A percentile compares a stretch with the other conserved stretches of the same genome.
Evolutionary conservation across 2,797 vertebrate species (phyloP).

Genomic region (Manis crassicaudata): DNA sequence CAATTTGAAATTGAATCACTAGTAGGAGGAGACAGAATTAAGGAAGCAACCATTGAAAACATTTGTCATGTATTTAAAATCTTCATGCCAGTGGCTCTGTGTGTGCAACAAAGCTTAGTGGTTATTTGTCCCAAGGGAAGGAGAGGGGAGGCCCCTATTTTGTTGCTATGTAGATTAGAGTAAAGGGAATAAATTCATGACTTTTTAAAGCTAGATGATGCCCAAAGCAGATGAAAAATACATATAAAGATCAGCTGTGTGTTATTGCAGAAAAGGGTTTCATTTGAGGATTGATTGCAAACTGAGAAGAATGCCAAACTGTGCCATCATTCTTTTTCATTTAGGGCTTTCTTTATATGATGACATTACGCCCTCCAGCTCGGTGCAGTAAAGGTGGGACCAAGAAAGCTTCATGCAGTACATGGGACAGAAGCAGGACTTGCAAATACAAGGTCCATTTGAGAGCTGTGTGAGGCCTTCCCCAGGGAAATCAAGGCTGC

Average conservation of each 20-base stretch:
- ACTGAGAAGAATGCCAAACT: background rate
- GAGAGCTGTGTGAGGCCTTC: background rate
- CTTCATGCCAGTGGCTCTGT: background rate
- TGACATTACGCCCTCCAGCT: background rate
- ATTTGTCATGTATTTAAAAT: background rate
- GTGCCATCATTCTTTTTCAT: background rate
- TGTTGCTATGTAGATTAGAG: background rate
- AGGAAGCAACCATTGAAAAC: background rate
- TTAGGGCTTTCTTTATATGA: background rate
- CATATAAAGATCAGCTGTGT: background rate
- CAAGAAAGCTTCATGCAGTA: background rate
- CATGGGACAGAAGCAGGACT: background rate
- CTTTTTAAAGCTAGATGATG: background rate
- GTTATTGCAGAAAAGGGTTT: background rate
- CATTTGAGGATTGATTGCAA: background rate
- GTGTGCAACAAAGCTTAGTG: background rate
- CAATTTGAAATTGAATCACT: background rate
- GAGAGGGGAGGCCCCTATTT: background rate
- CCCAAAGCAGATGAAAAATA: slow-evolving; percentile 9
- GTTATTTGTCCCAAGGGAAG: background rate
- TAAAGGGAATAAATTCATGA: background rate
- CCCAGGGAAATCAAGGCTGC: background rate
- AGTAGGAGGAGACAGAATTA: background rate
- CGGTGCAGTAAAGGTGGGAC: background rate
- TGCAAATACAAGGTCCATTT: background rate